Conservation (phyloP, 2,888 invertebrate genomes). For the Andrena trimmerana region DNA sequence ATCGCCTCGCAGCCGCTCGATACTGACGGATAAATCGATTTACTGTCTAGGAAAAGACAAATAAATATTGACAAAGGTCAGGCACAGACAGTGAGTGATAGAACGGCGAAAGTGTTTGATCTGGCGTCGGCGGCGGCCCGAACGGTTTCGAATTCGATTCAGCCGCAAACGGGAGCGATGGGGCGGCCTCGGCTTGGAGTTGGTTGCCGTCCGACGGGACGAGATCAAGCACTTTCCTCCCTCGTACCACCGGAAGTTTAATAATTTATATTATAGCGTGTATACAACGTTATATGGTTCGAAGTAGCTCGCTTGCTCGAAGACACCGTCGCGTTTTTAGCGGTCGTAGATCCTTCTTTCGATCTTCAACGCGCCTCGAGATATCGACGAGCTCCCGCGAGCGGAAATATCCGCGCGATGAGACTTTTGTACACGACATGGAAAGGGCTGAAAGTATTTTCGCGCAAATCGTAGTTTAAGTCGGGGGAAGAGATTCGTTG, state of each 20-base stretch:
- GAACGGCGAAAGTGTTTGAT: constrained; percentile 58
- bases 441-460: constrained; percentile 23
- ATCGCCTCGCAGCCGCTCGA: constrained; percentile 33
- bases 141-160: background rate
- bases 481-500: constrained; percentile 48
- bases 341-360: constrained; percentile 18
- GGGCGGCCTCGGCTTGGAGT: too few species aligned
- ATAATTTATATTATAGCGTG: constrained; percentile 61
- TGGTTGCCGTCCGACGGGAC: background rate
- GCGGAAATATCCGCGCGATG: constrained; percentile 29
- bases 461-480: constrained; percentile 16
- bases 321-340: constrained; percentile 14
- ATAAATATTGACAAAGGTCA: constrained; percentile 75
- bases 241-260: constrained; percentile 57
- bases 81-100: constrained; percentile 81
- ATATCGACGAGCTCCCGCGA: constrained; percentile 13
- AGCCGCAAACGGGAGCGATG: too few species aligned
- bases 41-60: constrained; percentile 57
- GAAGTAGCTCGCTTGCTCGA: constrained; percentile 36
- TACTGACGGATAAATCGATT: constrained; percentile 34
- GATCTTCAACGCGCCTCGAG: background rate
- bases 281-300: constrained; percentile 45
- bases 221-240: constrained; percentile 51
- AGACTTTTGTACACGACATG: constrained; percentile 17
- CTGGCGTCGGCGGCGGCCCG: background rate